Percentiles rank a stretch among this genome's conserved stretches.
These are phyloP conservation scores for Cryptoleucopteryx plumbea DNA, from an alignment of 2,113 vertebrate species.

Conservation along the genomic window DNA sequence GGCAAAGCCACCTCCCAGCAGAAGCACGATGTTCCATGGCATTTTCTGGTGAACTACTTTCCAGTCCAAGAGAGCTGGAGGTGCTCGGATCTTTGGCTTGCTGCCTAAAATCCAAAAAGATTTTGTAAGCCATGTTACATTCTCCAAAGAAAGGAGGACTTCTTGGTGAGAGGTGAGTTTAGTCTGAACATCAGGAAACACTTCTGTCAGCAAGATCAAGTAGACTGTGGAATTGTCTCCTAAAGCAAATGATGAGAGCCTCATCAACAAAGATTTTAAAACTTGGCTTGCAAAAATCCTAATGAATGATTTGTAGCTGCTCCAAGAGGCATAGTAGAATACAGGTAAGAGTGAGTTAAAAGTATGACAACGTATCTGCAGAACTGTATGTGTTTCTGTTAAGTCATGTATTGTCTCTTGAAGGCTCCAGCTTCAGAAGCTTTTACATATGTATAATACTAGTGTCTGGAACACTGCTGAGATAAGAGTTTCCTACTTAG, in stretches of 20 bases:
- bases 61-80: conserved; percentile 83
- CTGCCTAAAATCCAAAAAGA: conserved; percentile 40
- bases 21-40: conserved; percentile 90
- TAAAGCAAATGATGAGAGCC: not conserved
- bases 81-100: conserved; percentile 55
- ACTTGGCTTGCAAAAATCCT: not conserved
- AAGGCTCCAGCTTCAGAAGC: not conserved
- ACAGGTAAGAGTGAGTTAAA: not conserved
- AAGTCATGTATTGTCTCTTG: not conserved
- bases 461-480: not conserved
- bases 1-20: conserved; percentile 92
- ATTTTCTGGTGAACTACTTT: conserved; percentile 80
- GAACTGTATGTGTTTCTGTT: not conserved
- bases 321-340: not conserved
- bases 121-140: not conserved
- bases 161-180: not conserved
- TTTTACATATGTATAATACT: not conserved
- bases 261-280: not conserved
- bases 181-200: not conserved
- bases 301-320: not conserved
- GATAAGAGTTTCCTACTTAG: not conserved
- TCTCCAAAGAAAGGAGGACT: not conserved
- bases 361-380: not conserved
- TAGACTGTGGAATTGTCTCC: not conserved
- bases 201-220: not conserved